phyloP scores from a whole-genome alignment of 1,140 invertebrate genomes.

The Aphelinus atriplicis region DNA sequence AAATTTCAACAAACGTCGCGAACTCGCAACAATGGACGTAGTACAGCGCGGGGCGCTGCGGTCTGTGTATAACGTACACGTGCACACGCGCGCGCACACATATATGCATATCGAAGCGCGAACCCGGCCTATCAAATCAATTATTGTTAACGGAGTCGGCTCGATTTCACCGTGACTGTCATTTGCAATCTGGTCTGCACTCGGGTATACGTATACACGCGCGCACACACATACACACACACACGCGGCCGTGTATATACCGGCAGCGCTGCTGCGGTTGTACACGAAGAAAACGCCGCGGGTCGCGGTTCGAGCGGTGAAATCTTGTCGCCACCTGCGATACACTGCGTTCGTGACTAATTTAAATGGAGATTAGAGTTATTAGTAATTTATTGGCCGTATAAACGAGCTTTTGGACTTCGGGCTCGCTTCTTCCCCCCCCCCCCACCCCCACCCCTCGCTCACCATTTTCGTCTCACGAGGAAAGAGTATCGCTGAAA shows the following conservation, averaged over 20 bases:
- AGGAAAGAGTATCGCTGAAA: conserved; percentile 5
- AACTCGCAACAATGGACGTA: conserved; percentile 26
- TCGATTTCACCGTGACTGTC: conserved; percentile 47
- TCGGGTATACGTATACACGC: conserved; percentile 8
- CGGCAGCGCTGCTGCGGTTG: conserved; percentile 22
- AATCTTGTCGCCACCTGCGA: conserved; percentile 40
- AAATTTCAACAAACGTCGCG: conserved; percentile 26
- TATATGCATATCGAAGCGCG: conserved; percentile 21
- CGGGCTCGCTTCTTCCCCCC: not conserved
- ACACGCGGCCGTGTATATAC: not conserved
- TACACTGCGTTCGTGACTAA: conserved; percentile 31
- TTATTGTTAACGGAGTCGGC: conserved; percentile 46
- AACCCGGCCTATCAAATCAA: conserved; percentile 47
- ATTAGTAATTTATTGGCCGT: conserved; percentile 37
- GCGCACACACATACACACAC: no score
- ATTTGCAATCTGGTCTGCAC: conserved; percentile 41
- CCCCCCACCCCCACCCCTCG: not conserved
- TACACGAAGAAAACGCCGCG: conserved; percentile 36
- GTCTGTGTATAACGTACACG: conserved; percentile 8
- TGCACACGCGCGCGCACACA: conserved; percentile 32
- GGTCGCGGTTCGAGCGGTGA: conserved; percentile 17
- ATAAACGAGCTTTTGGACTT: conserved; percentile 26
- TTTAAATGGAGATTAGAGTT: conserved; percentile 39
- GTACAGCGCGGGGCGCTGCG: conserved; percentile 32
- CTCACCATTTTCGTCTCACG: conserved; percentile 9